Conservation (phyloP, 2,113 vertebrate species). For the Bungarus multicinctus region DNA sequence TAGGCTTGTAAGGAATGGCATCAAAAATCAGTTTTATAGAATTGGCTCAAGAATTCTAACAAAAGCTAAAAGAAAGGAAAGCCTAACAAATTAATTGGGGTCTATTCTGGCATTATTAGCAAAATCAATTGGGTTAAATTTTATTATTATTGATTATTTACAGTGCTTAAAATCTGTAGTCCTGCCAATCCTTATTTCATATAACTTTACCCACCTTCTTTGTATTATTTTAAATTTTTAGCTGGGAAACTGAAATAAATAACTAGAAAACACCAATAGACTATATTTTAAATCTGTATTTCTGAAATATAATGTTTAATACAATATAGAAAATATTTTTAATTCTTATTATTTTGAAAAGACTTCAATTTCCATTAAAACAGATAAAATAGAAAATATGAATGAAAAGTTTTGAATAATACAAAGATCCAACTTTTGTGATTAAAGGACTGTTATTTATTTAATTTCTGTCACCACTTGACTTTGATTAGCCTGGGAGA, state of each 20-base stretch:
- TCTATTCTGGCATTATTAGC: background rate
- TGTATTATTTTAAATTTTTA: background rate
- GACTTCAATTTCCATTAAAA: slow-evolving; percentile 15
- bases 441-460: slow-evolving; percentile 13
- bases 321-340: background rate
- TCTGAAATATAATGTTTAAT: background rate
- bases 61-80: background rate
- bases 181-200: background rate
- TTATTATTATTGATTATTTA: slow-evolving; percentile 8
- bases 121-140: background rate
- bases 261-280: background rate
- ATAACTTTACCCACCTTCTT: background rate
- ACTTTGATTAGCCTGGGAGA: background rate
- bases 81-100: background rate
- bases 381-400: slow-evolving; percentile 7
- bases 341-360: background rate
- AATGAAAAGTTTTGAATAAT: slow-evolving; percentile 11
- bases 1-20: background rate
- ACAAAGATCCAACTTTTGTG: slow-evolving; percentile 20
- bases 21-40: slow-evolving; percentile 17
- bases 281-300: background rate
- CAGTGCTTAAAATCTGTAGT: background rate
- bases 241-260: background rate
- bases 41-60: background rate
- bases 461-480: slow-evolving; percentile 1